phyloP scores from a whole-genome alignment of 2,888 invertebrate species.

The Coelopa pilipes region DNA sequence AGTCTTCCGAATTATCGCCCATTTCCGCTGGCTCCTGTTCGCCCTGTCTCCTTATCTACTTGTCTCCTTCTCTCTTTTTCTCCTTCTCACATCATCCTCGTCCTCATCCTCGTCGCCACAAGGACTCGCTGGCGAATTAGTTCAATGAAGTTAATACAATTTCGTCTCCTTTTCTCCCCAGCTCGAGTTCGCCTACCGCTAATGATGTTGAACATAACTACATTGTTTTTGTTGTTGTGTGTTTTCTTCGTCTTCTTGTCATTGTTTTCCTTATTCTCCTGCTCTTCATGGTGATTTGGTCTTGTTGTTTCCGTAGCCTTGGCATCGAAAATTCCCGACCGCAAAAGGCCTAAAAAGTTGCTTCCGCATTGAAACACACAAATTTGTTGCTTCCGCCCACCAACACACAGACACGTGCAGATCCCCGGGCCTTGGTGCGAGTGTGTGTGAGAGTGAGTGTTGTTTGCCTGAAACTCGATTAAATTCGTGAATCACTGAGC shows the following conservation, averaged over 20 bases:
- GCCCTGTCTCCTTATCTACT: not conserved
- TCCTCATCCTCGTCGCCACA: not conserved
- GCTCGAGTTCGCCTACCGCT: not conserved
- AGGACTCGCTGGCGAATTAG: not conserved
- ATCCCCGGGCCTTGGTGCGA: too few species aligned
- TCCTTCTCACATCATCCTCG: not conserved
- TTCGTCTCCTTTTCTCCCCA: not conserved
- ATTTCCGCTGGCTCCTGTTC: not conserved
- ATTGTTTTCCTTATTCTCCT: not conserved
- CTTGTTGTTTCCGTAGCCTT: slow-evolving; percentile 5
- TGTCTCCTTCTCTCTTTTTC: too few species aligned
- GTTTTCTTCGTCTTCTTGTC: too few species aligned
- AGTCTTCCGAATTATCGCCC: not conserved
- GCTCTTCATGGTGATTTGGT: not conserved
- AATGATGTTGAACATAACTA: too few species aligned
- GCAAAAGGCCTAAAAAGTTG: too few species aligned
- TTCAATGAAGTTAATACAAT: slow-evolving; percentile 6
- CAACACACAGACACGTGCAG: too few species aligned
- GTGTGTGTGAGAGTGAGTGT: not conserved
- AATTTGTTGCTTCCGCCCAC: not conserved
- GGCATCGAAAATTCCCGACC: not conserved
- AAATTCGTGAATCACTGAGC: not conserved
- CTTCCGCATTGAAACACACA: too few species aligned
- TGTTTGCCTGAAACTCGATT: not conserved
- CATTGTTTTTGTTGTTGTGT: too few species aligned